Percentiles rank a stretch among this genome's conserved stretches.
These are phyloP conservation scores for Gopherus flavomarginatus DNA, from an alignment of 2,113 vertebrate genomes.

Conservation along the genomic window DNA sequence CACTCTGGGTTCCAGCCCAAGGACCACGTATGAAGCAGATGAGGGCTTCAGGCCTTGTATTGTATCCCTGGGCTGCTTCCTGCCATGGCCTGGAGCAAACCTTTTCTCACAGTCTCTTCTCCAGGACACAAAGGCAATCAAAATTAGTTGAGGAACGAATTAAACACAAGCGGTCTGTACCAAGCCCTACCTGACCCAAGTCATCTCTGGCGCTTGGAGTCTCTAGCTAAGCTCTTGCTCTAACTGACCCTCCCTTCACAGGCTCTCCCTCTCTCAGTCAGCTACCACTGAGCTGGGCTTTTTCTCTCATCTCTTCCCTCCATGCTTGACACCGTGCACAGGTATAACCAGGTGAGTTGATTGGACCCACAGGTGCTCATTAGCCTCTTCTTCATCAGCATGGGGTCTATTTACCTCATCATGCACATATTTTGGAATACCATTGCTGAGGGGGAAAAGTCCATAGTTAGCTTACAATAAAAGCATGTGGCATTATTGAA, in stretches of 20 bases:
- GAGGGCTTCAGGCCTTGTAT: not conserved
- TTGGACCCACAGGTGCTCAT: not conserved
- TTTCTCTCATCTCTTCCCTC: not conserved
- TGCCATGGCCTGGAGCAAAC: not conserved
- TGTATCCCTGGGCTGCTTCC: not conserved
- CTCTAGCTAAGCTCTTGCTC: not conserved
- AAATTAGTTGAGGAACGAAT: not conserved
- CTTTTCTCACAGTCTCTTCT: not conserved
- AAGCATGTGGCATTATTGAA: not conserved
- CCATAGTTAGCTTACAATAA: not conserved
- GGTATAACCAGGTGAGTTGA: not conserved
- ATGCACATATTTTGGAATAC: not conserved
- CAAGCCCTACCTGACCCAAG: not conserved
- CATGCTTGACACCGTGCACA: not conserved
- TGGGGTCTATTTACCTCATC: not conserved
- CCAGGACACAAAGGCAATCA: not conserved
- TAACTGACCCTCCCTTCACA: not conserved
- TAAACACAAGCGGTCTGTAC: not conserved
- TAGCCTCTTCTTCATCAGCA: not conserved
- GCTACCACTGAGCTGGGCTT: not conserved
- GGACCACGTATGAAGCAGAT: not conserved
- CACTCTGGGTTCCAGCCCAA: not conserved
- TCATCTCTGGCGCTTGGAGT: not conserved
- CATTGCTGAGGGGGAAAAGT: not conserved
- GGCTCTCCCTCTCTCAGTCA: not conserved